A percentile compares a stretch with the other conserved stretches of the same genome.
phyloP scores from a whole-genome alignment of 2,797 vertebrate genomes.

The Ctenopoma kingsleyae region DNA sequence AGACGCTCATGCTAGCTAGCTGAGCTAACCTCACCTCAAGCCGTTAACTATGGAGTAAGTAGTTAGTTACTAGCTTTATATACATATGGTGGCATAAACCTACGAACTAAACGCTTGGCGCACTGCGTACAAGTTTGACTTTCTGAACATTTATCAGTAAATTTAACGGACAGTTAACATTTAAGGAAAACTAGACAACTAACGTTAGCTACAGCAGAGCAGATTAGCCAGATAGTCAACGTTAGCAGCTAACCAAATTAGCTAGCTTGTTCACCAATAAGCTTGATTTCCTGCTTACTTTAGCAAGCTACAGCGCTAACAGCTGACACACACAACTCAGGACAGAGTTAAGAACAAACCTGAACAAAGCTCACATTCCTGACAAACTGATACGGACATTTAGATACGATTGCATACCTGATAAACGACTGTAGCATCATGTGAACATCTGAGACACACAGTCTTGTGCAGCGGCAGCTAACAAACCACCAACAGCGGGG shows the following conservation, averaged over 20 bases:
- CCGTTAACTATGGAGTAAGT: background rate
- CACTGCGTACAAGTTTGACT: fast-evolving
- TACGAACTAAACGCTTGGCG: fast-evolving
- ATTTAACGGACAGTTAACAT: fast-evolving
- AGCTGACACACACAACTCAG: background rate
- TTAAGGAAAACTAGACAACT: background rate
- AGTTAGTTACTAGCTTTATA: background rate
- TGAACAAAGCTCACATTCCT: background rate
- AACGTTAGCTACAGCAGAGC: background rate
- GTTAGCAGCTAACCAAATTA: slow-evolving; percentile 38
- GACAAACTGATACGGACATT: fast-evolving
- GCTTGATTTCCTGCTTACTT: slow-evolving; percentile 10
- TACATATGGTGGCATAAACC: background rate
- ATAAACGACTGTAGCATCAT: slow-evolving; percentile 42
- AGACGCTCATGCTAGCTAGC: background rate
- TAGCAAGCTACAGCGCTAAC: slow-evolving; percentile 23
- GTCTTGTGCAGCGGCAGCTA: slow-evolving; percentile 23
- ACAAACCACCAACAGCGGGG: background rate
- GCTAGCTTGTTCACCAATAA: slow-evolving; percentile 14
- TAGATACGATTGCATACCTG: slow-evolving; percentile 32
- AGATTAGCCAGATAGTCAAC: slow-evolving; percentile 1
- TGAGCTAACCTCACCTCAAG: background rate
- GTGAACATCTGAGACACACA: slow-evolving; percentile 2
- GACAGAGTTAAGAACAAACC: background rate
- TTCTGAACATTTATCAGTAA: fast-evolving